A percentile compares a stretch with the other conserved stretches of the same genome.
Evolutionary conservation across 2,888 invertebrate species (phyloP).

Genomic region (Mythimna lalbum): DNA sequence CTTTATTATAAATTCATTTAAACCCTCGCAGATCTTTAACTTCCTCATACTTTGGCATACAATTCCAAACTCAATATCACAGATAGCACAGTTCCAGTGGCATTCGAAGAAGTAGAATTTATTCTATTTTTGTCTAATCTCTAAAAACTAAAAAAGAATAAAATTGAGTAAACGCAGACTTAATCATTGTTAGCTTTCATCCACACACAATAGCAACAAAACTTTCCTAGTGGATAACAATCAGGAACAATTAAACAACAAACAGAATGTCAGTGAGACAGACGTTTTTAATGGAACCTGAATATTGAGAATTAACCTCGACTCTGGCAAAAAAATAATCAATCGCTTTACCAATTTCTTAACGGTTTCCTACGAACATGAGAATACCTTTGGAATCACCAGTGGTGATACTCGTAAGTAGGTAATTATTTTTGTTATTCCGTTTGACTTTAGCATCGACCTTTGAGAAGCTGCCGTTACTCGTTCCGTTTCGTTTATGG

Average conservation of each 20-base stretch:
- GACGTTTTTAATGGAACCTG: slow-evolving; percentile 50
- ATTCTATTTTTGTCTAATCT: background rate
- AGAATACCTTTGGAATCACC: slow-evolving; percentile 30
- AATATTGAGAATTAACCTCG: slow-evolving; percentile 52
- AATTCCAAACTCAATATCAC: background rate
- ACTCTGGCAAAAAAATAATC: slow-evolving; percentile 52
- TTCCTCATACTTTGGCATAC: too few relatives aligned
- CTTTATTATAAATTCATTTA: background rate
- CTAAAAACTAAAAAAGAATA: slow-evolving; percentile 9
- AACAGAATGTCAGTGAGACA: slow-evolving; percentile 42
- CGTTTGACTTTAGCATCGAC: slow-evolving; percentile 53
- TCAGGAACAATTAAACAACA: slow-evolving; percentile 57
- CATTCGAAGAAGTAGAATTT: background rate
- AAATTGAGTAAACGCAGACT: slow-evolving; percentile 22
- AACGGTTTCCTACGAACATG: slow-evolving; percentile 52
- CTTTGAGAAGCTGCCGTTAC: slow-evolving; percentile 58
- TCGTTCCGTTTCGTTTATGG: slow-evolving; percentile 52
- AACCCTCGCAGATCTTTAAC: background rate
- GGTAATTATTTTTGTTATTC: slow-evolving; percentile 61
- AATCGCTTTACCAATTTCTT: slow-evolving; percentile 56
- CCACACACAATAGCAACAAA: slow-evolving; percentile 47
- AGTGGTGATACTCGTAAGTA: slow-evolving; percentile 49
- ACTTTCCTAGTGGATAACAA: slow-evolving; percentile 41
- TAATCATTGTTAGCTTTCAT: slow-evolving; percentile 39
- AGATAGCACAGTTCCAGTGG: background rate